Conservation (phyloP, 2,888 invertebrate genomes). For the Patella pellucida region DNA sequence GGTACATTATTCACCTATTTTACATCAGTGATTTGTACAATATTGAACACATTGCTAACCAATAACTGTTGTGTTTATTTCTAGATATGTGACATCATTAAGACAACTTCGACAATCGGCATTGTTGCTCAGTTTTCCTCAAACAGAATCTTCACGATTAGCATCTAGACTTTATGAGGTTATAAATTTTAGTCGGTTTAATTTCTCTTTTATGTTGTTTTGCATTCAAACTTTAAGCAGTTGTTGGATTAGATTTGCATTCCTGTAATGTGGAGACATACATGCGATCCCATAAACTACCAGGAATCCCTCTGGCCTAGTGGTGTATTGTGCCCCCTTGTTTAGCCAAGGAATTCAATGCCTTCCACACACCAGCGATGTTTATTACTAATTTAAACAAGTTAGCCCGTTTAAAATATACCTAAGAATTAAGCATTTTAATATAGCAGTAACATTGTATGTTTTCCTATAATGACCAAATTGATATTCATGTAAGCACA, state of each 20-base stretch:
- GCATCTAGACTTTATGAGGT: slow-evolving; percentile 76
- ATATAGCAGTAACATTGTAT: no score
- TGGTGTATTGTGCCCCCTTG: no score
- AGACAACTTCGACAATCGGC: slow-evolving; percentile 84
- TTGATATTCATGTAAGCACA: no score
- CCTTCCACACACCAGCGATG: no score
- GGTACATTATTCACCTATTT: neutral
- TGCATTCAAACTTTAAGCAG: neutral
- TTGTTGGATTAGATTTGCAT: neutral
- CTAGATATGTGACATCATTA: slow-evolving; percentile 79
- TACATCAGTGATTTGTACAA: neutral
- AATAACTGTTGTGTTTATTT: slow-evolving; percentile 17
- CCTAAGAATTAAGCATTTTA: no score
- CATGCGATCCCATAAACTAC: no score
- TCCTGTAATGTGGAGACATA: no score
- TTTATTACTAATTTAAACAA: no score
- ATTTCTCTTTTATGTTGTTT: neutral
- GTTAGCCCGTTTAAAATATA: no score
- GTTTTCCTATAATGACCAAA: no score
- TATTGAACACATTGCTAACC: neutral
- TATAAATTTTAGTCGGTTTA: neutral
- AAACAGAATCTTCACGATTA: slow-evolving; percentile 73
- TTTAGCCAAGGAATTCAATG: no score
- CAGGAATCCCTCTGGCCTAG: no score
- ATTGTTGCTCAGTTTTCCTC: slow-evolving; percentile 78